Conservation (phyloP, 2,888 invertebrate genomes). For the Neuroscelio doddi region DNA sequence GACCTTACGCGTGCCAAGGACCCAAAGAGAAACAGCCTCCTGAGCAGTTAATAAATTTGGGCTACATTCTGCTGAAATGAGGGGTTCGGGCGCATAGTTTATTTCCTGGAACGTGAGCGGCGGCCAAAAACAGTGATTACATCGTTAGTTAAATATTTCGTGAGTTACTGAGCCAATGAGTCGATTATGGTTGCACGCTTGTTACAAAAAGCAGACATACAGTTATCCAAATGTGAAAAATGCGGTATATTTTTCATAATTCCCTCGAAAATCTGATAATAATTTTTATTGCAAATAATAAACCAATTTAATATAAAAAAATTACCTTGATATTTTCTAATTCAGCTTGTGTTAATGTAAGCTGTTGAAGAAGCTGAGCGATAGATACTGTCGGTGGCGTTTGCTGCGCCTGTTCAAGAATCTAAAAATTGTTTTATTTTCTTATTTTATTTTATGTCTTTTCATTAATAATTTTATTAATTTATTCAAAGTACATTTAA, state of each 20-base stretch:
- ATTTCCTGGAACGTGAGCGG: slow-evolving; percentile 77
- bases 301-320: too few species aligned
- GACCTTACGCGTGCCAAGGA: slow-evolving; percentile 95
- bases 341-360: slow-evolving; percentile 89
- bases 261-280: too few species aligned
- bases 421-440: slow-evolving; percentile 47
- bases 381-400: slow-evolving; percentile 82
- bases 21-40: slow-evolving; percentile 95
- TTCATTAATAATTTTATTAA: too few species aligned
- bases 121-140: slow-evolving; percentile 60
- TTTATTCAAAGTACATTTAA: too few species aligned
- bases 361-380: slow-evolving; percentile 85
- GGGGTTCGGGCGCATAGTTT: slow-evolving; percentile 79
- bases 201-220: too few species aligned
- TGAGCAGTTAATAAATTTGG: slow-evolving; percentile 92
- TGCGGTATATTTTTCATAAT: too few species aligned
- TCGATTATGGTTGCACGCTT: background rate
- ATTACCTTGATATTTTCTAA: slow-evolving; percentile 90
- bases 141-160: slow-evolving; percentile 50
- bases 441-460: too few species aligned
- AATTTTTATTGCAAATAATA: too few species aligned
- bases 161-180: slow-evolving; percentile 9
- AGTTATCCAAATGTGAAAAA: too few species aligned
- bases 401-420: slow-evolving; percentile 58
- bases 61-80: slow-evolving; percentile 68